Base-by-base conservation (phyloP, 2,797 vertebrate genomes). In the Acipenser oxyrinchus region DNA sequence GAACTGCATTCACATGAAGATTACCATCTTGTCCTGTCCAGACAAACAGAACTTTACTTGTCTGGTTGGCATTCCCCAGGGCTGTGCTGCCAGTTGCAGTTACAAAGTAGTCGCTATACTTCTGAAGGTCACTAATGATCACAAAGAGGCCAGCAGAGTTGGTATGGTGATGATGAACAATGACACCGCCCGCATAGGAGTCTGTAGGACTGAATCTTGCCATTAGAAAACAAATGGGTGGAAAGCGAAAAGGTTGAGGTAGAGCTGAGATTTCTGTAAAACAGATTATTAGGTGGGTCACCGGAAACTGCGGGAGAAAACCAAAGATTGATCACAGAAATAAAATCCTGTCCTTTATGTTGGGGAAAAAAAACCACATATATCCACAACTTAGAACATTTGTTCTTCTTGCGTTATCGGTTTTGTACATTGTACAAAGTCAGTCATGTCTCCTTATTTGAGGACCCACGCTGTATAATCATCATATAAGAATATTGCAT, bases 21-120 rank as follows among this genome's bases (percentile, higher is more conserved):
- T 70, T 70, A 67, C 71, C 68, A 73, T 73, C 71, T 73, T 73
- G 63, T 37, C 63, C 71, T 70, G 71, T 70, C 60, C 68, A 64
- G 67, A 73, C 63, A 64, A 70, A 65, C 8, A 73, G 62, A 12
- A 60, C 48, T 23, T 62, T 68, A 73, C 66, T 70, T 50, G 66
- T 48, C 59, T 64, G 60, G 48, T 49, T 59, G 64, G 68, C 71
- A 51, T 51, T 48, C 61, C 71, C 71, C 62, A 67, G 51, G 51
- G 68, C 58, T 65, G 71, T 73, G 57, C 68, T 67, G 63, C 68
- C 71, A 15, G 55, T 70, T 61, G 70, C 59, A 58, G 62, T 65
- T 37, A 73, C 11, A 65, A 6, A 6, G 53, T 70, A 70, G 23
- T 70, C 65, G 58, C 57, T 68, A 66, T 66, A 68, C 58, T 66